Percentiles rank a stretch among this genome's conserved stretches.
Conservation (phyloP, 2,888 invertebrate genomes). For the Mythimna lalbum region DNA sequence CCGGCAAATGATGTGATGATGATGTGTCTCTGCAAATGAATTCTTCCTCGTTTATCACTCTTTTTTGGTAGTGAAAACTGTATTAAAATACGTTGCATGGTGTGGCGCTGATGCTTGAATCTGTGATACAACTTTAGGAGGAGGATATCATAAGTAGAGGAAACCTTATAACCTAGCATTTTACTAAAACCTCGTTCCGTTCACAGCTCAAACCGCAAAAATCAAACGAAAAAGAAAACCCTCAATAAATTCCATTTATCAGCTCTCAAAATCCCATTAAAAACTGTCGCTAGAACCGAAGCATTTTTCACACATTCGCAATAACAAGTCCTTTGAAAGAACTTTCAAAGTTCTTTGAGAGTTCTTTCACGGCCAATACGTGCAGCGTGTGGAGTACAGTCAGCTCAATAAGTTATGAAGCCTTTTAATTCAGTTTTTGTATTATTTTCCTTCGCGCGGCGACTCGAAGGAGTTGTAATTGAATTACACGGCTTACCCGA, state of each 20-base stretch:
- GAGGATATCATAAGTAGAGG: no score
- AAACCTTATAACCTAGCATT: background rate
- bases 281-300: conserved; percentile 33
- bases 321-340: conserved; percentile 50
- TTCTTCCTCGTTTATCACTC: no score
- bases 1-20: no score
- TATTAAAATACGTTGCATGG: no score
- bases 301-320: conserved; percentile 48
- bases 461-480: conserved; percentile 81
- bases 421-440: conserved; percentile 79
- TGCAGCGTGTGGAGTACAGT: conserved; percentile 46
- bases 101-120: no score
- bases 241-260: conserved; percentile 52
- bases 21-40: no score
- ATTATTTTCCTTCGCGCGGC: conserved; percentile 70
- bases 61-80: no score
- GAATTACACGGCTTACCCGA: conserved; percentile 80
- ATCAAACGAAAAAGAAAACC: conserved; percentile 15
- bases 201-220: conserved; percentile 8
- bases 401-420: conserved; percentile 76
- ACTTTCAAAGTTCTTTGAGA: conserved; percentile 42
- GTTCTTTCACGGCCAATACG: conserved; percentile 46
- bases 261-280: conserved; percentile 53
- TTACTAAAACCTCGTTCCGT: background rate
- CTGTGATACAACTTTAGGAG: no score